Evolutionary conservation across 2,113 vertebrate genomes (phyloP).

Genomic region (Cervus canadensis): DNA sequence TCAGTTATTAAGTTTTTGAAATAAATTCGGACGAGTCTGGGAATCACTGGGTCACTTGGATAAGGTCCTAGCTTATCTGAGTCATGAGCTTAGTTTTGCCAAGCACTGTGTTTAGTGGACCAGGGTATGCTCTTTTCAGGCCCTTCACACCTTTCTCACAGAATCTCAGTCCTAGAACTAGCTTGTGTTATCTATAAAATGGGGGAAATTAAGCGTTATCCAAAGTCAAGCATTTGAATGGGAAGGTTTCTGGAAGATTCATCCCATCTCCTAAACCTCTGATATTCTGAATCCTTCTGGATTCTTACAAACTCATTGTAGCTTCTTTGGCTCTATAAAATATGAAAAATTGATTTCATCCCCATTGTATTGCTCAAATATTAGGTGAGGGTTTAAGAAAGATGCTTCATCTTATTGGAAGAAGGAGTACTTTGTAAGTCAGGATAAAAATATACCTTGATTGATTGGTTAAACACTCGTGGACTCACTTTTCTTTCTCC

Average conservation of each 20-base stretch:
- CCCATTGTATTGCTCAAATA: neutral
- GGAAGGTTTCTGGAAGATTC: neutral
- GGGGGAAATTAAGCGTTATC: neutral
- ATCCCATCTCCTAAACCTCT: neutral
- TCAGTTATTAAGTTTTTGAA: neutral
- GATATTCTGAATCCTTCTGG: neutral
- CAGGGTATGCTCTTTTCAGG: neutral
- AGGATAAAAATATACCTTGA: neutral
- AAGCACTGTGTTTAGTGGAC: neutral
- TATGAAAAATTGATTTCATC: neutral
- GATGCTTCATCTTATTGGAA: neutral
- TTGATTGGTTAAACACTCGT: neutral
- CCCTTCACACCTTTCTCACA: neutral
- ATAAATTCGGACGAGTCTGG: neutral
- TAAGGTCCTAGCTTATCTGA: neutral
- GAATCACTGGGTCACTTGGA: neutral
- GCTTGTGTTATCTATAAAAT: neutral
- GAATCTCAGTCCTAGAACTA: neutral
- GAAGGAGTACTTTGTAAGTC: neutral
- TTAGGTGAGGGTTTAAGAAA: neutral
- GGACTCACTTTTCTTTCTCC: neutral
- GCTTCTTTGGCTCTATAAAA: neutral
- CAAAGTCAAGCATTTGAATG: neutral
- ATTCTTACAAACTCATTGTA: neutral
- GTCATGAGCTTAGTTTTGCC: neutral